These are phyloP conservation scores for Mobula hypostoma DNA, from an alignment of 2,113 vertebrate genomes.

Conservation along the genomic window DNA sequence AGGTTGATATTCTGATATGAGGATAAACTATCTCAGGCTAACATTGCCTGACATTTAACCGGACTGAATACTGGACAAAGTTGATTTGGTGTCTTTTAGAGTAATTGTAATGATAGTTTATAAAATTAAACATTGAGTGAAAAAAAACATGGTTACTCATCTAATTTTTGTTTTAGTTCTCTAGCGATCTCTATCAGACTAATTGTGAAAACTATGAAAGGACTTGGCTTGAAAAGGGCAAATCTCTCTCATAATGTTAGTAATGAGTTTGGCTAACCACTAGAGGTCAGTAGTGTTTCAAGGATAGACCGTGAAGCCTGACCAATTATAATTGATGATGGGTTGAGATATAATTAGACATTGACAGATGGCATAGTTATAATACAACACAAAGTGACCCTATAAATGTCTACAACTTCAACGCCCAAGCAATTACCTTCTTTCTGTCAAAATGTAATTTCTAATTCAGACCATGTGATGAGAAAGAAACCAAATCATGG, in stretches of 20 bases:
- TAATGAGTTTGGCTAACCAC: background rate
- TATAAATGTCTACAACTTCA: background rate
- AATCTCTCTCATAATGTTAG: background rate
- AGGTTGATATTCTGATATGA: no score
- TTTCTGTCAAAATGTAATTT: slow-evolving; percentile 3
- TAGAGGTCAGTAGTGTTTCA: slow-evolving; percentile 23
- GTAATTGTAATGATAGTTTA: background rate
- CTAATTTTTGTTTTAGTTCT: no score
- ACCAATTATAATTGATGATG: background rate
- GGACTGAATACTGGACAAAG: background rate
- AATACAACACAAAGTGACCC: background rate
- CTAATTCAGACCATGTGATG: background rate
- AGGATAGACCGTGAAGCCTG: background rate
- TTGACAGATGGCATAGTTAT: slow-evolving; percentile 30
- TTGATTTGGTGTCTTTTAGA: background rate
- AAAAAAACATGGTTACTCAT: no score
- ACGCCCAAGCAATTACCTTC: background rate
- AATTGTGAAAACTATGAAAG: no score
- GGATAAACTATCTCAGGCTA: background rate
- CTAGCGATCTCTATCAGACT: no score
- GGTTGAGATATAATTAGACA: slow-evolving; percentile 29
- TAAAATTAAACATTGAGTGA: no score
- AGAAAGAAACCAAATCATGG: background rate
- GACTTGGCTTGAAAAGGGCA: no score
- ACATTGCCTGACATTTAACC: background rate